These are phyloP conservation scores for Drosophila kanekoi DNA, from an alignment of 2,888 invertebrate genomes.

Conservation along the genomic window DNA sequence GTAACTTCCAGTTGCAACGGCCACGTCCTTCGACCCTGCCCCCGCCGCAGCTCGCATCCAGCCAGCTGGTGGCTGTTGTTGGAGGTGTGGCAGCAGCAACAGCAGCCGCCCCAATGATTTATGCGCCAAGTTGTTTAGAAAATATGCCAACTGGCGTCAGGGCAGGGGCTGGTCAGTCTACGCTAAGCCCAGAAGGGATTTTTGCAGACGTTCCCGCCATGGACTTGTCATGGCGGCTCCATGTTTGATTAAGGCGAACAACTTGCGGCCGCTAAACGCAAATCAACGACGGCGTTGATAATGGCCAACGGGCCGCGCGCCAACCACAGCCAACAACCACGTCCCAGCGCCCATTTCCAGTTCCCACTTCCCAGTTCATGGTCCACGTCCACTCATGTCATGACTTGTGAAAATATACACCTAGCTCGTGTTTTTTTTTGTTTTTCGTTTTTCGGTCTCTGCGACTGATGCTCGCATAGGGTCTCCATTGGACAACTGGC, in stretches of 20 bases:
- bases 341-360: constrained; percentile 26
- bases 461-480: constrained; percentile 35
- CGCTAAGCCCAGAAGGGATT: constrained; percentile 70
- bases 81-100: constrained; percentile 59
- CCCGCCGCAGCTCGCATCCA: constrained; percentile 1
- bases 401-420: constrained; percentile 79
- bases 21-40: constrained; percentile 20
- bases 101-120: constrained; percentile 70
- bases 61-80: constrained; percentile 67
- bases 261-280: constrained; percentile 67
- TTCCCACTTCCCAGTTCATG: constrained; percentile 22
- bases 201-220: constrained; percentile 45
- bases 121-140: constrained; percentile 78
- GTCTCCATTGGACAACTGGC: constrained; percentile 42
- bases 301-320: constrained; percentile 58
- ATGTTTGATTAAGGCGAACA: constrained; percentile 75
- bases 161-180: constrained; percentile 18
- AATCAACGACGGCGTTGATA: constrained; percentile 76
- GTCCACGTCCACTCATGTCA: constrained; percentile 61
- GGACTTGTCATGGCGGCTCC: constrained; percentile 60
- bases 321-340: constrained; percentile 16
- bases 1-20: constrained; percentile 12
- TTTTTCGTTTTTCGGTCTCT: constrained; percentile 26
- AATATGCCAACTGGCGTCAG: constrained; percentile 68
- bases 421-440: constrained; percentile 49